phyloP scores from a whole-genome alignment of 2,797 vertebrate species.

The Malacoctenus gilli region DNA sequence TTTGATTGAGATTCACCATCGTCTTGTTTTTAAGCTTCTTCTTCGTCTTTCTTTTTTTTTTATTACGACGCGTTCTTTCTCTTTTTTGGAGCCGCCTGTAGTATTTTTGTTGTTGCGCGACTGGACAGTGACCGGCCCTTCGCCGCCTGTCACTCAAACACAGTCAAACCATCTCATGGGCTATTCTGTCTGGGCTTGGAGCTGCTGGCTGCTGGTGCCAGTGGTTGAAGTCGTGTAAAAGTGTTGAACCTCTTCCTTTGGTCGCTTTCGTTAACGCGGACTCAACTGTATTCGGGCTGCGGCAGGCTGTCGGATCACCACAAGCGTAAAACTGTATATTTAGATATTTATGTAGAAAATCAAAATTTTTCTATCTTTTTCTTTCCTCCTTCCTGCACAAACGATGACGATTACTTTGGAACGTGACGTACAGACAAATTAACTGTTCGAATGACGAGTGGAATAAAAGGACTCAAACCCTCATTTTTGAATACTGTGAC shows the following conservation, averaged over 20 bases:
- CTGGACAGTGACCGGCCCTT: conserved; percentile 55
- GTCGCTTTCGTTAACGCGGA: conserved; percentile 42
- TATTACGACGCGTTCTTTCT: conserved; percentile 30
- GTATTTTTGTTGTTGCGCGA: conserved; percentile 34
- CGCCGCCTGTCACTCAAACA: conserved; percentile 59
- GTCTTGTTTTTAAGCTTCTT: conserved; percentile 56
- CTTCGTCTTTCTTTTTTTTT: conserved; percentile 49
- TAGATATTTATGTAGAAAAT: conserved; percentile 83
- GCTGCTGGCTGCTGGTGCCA: conserved; percentile 54
- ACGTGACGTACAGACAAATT: conserved; percentile 70
- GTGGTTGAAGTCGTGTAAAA: conserved; percentile 68
- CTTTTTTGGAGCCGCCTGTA: conserved; percentile 44
- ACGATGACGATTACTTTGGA: conserved; percentile 62
- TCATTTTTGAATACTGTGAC: conserved; percentile 81
- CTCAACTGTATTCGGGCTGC: conserved; percentile 63
- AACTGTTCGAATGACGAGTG: conserved; percentile 73
- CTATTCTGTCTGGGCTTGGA: conserved; percentile 48
- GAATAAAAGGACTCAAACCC: conserved; percentile 71
- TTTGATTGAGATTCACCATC: conserved; percentile 57
- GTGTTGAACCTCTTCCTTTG: conserved; percentile 57
- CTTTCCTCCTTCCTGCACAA: conserved; percentile 59
- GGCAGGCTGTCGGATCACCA: conserved; percentile 69
- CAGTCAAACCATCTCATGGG: conserved; percentile 69
- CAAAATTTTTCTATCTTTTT: conserved; percentile 72
- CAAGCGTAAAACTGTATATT: conserved; percentile 77